These are phyloP conservation scores for Troides helena DNA, from an alignment of 2,888 invertebrate genomes.

Conservation along the genomic window DNA sequence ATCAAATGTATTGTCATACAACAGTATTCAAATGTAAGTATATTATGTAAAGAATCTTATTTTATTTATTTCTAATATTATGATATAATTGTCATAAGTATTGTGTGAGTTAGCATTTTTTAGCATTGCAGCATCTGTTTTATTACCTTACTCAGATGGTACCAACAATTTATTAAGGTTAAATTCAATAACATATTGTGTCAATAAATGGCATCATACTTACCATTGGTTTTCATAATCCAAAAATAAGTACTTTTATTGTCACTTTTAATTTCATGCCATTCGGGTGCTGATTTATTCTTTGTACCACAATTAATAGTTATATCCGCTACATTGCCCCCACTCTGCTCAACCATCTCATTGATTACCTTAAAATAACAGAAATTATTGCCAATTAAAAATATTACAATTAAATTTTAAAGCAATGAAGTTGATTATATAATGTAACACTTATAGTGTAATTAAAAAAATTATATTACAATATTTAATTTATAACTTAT, in stretches of 20 bases:
- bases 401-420: neutral
- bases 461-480: neutral
- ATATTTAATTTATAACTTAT: neutral
- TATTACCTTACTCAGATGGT: too few relatives aligned
- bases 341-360: conserved; percentile 57
- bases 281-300: conserved; percentile 56
- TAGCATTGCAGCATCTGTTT: too few relatives aligned
- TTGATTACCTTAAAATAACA: conserved; percentile 57
- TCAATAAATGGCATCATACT: neutral
- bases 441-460: neutral
- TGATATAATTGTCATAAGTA: too few relatives aligned
- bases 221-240: conserved; percentile 91
- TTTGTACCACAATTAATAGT: conserved; percentile 37
- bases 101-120: too few relatives aligned
- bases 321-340: conserved; percentile 43
- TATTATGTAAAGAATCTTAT: too few relatives aligned
- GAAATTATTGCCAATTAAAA: neutral
- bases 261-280: conserved; percentile 89
- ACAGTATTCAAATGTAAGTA: too few relatives aligned
- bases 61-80: too few relatives aligned
- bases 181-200: too few relatives aligned
- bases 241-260: conserved; percentile 92
- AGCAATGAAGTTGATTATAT: neutral
- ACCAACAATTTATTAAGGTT: too few relatives aligned
- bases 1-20: too few relatives aligned